Conservation (phyloP, 1,140 invertebrate genomes). For the Lordiphosa mommai region DNA sequence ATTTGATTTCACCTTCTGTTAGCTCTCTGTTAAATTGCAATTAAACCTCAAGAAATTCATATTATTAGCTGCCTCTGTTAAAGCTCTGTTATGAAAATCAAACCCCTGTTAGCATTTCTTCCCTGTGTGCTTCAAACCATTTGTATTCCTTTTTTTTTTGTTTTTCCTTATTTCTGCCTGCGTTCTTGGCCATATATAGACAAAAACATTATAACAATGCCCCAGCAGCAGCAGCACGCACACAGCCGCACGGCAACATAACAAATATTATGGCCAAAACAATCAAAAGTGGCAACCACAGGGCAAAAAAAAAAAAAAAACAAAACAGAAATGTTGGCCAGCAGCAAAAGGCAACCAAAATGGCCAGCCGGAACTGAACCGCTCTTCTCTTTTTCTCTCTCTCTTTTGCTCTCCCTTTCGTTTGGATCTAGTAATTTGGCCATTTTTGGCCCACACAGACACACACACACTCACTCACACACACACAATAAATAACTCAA, state of each 20-base stretch:
- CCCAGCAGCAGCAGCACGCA: conserved; percentile 19
- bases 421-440: conserved; percentile 40
- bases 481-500: conserved; percentile 69
- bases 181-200: conserved; percentile 29
- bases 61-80: too few relatives aligned
- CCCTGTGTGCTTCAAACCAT: too few relatives aligned
- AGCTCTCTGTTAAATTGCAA: too few relatives aligned
- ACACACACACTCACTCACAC: conserved; percentile 15
- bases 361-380: conserved; percentile 2
- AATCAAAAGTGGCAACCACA: conserved; percentile 73
- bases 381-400: not conserved
- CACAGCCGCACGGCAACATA: conserved; percentile 10
- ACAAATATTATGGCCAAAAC: conserved; percentile 64
- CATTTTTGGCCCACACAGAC: conserved; percentile 36
- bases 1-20: too few relatives aligned
- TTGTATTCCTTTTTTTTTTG: conserved; percentile 1
- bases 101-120: too few relatives aligned
- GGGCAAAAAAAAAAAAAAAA: conserved; percentile 38
- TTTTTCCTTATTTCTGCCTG: conserved; percentile 17
- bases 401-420: not conserved
- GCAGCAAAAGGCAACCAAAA: conserved; percentile 5
- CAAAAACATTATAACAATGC: conserved; percentile 56
- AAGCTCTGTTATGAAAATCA: too few relatives aligned
- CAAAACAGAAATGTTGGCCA: conserved; percentile 21
- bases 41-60: too few relatives aligned